Evolutionary conservation across 92 coral and sea anemone genomes (phyloP), one percentile per base, ranked within the genome.

Genomic region (Muricea muricata): DNA sequence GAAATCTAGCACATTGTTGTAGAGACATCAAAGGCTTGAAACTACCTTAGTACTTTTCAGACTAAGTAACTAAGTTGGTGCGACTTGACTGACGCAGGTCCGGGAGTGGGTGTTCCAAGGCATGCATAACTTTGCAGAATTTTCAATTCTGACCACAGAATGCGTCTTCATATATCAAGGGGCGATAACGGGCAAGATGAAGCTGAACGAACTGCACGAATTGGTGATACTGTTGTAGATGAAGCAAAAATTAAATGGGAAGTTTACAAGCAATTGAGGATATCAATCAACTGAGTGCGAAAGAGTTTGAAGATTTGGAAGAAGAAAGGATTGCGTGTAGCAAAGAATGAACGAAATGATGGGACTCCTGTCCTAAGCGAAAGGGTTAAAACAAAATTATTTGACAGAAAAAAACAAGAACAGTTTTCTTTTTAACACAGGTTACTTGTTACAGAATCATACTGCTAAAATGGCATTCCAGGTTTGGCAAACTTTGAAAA

Each of bases 171-270:
- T 47, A 17, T 74, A 29, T 81, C 86, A 30, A 70, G 87, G 32
- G 86, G 79, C 25, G 87, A 83, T 58, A 82, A 72, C 71, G 80
- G 87, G 24, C 86, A 81, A 42, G 86, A 79, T n/a, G 78, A 81
- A 81, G 86, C 86, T 4, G 86, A 81, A 47, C n/a, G 63, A 47
- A 48, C 56, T 48, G 7, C 56, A 7, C 17, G 17, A 3, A 48
- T 48, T 48, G 56, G 56, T 48, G 56, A 48, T 48, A 20, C 56
- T 48, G 56, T 48, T 48, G 56, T 48, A 48, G 56, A 48, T 48
- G 56, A 20, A 48, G 56, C 56, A 48, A 81, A 78, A 35, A 81
- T 81, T 47, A 21, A 81, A 30, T 81, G 77, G 86, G 86, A 69
- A 21, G 41, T 46, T 33, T 13, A 30, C 74, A 83, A 56, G 87